Evolutionary conservation across 2,797 vertebrate genomes (phyloP), one percentile per base, ranked within the genome.

Genomic region (Intellagama lesueurii): DNA sequence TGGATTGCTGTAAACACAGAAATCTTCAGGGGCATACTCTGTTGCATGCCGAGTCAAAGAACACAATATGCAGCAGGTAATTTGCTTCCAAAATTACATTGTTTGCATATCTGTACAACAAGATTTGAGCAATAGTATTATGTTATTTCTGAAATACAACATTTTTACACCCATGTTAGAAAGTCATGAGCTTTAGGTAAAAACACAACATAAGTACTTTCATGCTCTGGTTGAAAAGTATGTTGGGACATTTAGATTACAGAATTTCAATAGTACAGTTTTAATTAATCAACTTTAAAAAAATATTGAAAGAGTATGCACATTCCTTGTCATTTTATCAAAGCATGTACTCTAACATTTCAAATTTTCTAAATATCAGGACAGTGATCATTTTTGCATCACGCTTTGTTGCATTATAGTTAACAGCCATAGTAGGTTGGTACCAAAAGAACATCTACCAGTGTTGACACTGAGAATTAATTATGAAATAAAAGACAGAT

Each of bases 401-500:
- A 75, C 88, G 92, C 92, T 92, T 95, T 93, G 91, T 47, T 91
- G 90, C 88, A 60, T 81, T 92, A 81, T 95, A 96, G 96, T 97
- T 96, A 97, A 94, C 90, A 97, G 94, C 95, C 92, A 94, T 81
- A 90, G 73, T 92, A 90, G 16, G 47, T 93, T 96, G 95, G 89
- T 95, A 94, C 52, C 90, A 93, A 94, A 94, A 95, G 94, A 92
- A 96, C 93, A 94, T 95, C 88, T 93, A 96, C 89, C 90, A 91
- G 88, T 96, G 96, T 93, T 97, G 97, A 97, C 95, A 96, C 92
- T 93, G 90, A 95, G 94, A 97, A 96, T 97, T 97, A 97, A 97
- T 97, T 97, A 95, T 81, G 91, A 97, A 95, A 96, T 95, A 96
- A 96, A 96, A 97, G 96, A 95, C 95, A 95, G 95, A 96, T 97